These are phyloP conservation scores for Melanocharis versteri DNA, from an alignment of 2,113 vertebrate species.

Conservation along the genomic window DNA sequence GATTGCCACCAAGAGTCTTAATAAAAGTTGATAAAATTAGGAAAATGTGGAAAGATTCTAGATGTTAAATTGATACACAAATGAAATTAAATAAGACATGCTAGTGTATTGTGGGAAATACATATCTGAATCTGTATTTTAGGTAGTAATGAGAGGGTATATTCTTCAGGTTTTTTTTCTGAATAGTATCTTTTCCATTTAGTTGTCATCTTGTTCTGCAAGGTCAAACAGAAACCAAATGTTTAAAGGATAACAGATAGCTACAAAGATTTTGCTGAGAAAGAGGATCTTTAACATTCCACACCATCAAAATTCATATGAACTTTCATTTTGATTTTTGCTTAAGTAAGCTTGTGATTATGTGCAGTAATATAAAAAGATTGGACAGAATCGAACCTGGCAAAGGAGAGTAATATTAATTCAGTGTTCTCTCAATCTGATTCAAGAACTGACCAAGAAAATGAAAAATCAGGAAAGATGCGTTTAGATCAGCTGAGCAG, in stretches of 20 bases:
- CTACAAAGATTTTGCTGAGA: not conserved
- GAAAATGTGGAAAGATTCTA: not conserved
- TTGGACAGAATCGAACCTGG: not conserved
- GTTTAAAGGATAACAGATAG: not conserved
- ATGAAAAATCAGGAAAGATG: not conserved
- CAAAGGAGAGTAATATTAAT: not conserved
- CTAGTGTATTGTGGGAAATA: not conserved
- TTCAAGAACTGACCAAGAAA: not conserved
- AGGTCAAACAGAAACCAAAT: not conserved
- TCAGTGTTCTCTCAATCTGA: not conserved
- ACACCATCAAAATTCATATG: not conserved
- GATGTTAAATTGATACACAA: not conserved
- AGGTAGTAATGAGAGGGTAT: not conserved
- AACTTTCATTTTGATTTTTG: not conserved
- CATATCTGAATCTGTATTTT: not conserved
- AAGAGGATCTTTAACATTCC: not conserved
- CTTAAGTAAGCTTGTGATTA: not conserved
- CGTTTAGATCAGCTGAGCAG: not conserved
- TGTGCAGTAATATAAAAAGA: not conserved
- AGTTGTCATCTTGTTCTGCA: not conserved
- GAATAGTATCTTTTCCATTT: not conserved
- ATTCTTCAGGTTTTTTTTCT: not conserved
- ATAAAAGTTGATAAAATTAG: not conserved
- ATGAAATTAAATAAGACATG: not conserved
- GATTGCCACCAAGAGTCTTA: not conserved